Base-by-base conservation (phyloP, 2,797 vertebrate genomes). In the Gymnothorax javanicus region DNA sequence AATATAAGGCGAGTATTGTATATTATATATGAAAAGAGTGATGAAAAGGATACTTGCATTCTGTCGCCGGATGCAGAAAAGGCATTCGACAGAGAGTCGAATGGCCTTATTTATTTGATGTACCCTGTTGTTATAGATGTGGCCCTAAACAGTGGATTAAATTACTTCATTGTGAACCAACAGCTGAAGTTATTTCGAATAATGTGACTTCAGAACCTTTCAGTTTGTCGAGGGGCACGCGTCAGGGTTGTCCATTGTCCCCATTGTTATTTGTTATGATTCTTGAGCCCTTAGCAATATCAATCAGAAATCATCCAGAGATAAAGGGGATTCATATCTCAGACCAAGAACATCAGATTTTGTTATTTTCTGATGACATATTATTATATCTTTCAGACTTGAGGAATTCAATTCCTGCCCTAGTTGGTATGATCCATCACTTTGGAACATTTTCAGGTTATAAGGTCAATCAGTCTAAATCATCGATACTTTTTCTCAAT, bases 51-150 rank as follows among this genome's bases (percentile, higher is more conserved):
- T 33, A 84, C 17, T 59, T 20, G 23, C 3, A 71, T 88, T n/a
- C 23, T 86, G 23, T 84, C 88, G 1, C 60, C 81, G 20, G 82
- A 88, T 59, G 85, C 59, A 4, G 85, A 86, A 83, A 84, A 86
- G 73, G 69, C 56, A 2, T 88, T 84, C 43, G 60, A 86, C 73
- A 83, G 56, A n/a, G n/a, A 75, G 56, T 88, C 25, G 43, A 86
- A 7, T 86, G 82, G 85, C 54, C 64, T 73, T 86, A 86, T 81
- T 77, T 86, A 79, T 86, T 84, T 84, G 64, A 88, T 17, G 81
- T 86, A 50, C 77, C 83, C 11, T 8, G 20, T 25, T 54, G 7
- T 8, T 84, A 84, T 86, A 85, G 85, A 17, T 88, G 82, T 67
- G 85, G 87, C 15, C 62, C 59, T 27, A 84, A 81, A 25, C 73